Conservation (phyloP, 2,888 invertebrate genomes). For the Dysmachus trigonus region DNA sequence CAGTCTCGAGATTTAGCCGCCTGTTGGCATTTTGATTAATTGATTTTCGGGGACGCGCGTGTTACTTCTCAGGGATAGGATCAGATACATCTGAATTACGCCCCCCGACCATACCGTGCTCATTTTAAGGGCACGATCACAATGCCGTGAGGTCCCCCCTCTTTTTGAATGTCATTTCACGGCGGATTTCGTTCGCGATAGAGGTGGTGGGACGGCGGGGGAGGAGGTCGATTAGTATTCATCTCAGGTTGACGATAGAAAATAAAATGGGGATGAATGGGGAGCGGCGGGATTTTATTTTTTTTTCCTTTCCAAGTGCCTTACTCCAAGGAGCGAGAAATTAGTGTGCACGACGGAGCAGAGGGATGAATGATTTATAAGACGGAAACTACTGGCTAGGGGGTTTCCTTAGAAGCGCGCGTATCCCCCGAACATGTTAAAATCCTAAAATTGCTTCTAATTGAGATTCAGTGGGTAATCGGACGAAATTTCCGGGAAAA, state of each 20-base stretch:
- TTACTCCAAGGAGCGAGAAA: not conserved
- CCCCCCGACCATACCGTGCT: not conserved
- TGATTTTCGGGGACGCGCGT: not conserved
- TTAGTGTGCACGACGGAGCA: not conserved
- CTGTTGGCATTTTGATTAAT: not conserved
- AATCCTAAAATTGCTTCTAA: not conserved
- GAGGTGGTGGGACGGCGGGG: no score
- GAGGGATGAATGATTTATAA: not conserved
- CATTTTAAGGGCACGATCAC: not conserved
- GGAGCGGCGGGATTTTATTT: no score
- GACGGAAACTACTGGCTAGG: not conserved
- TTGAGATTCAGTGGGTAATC: not conserved
- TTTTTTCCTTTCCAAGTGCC: not conserved
- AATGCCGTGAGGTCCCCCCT: not conserved
- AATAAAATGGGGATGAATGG: constrained; percentile 3
- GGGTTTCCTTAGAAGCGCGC: not conserved
- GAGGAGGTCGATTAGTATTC: constrained; percentile 17
- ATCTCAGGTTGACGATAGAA: not conserved
- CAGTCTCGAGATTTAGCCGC: not conserved
- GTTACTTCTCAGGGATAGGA: not conserved
- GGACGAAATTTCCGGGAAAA: not conserved
- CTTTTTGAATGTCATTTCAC: constrained; percentile 13
- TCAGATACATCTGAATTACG: not conserved
- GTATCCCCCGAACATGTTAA: not conserved
- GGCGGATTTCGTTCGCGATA: not conserved